These are phyloP conservation scores for Sturnus vulgaris DNA, from an alignment of 2,113 vertebrate genomes.

Conservation along the genomic window DNA sequence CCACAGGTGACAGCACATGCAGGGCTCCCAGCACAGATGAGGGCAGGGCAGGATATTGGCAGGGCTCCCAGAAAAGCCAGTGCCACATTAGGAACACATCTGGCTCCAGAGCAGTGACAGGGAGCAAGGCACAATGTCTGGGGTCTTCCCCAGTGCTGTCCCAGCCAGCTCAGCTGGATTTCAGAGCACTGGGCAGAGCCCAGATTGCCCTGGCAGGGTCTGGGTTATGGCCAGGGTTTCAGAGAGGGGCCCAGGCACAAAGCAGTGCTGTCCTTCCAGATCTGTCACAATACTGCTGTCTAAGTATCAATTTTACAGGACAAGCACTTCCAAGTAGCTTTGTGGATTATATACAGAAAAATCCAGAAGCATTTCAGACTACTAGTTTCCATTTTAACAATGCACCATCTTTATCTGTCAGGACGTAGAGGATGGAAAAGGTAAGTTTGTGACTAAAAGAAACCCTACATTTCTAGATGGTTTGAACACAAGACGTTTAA, in stretches of 20 bases:
- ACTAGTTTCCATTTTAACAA: background rate
- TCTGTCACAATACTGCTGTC: background rate
- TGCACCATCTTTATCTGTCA: background rate
- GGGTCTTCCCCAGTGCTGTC: background rate
- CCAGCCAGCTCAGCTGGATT: background rate
- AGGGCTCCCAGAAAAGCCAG: background rate
- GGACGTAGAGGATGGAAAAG: background rate
- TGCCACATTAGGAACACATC: fast-evolving
- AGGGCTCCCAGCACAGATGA: background rate
- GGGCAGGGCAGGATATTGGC: background rate
- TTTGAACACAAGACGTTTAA: background rate
- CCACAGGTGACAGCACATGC: background rate
- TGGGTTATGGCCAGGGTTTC: background rate
- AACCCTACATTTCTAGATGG: background rate
- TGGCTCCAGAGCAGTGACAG: background rate
- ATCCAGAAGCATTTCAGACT: background rate
- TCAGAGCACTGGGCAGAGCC: background rate
- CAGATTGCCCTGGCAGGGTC: background rate
- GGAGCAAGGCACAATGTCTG: background rate
- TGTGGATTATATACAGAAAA: background rate
- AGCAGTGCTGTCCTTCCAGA: background rate
- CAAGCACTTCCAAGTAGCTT: background rate
- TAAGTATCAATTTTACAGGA: background rate
- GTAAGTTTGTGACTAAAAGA: background rate
- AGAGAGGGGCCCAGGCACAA: background rate